Evolutionary conservation across 2,888 invertebrate species (phyloP).

Genomic region (Dromius quadrimaculatus): DNA sequence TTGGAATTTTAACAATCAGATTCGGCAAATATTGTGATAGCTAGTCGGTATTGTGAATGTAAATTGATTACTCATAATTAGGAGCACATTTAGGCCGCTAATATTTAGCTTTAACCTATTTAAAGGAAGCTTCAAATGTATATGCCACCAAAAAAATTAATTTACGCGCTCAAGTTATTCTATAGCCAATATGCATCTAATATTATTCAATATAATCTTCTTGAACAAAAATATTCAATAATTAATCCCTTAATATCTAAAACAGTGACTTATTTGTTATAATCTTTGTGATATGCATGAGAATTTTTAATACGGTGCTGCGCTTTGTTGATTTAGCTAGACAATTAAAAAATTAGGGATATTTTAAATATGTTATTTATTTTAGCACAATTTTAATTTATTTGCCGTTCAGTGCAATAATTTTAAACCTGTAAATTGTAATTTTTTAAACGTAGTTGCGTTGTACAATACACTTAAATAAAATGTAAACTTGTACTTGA

Average conservation of each 20-base stretch:
- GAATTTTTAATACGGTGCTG: constrained; percentile 32
- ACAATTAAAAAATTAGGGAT: constrained; percentile 6
- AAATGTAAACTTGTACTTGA: constrained; percentile 41
- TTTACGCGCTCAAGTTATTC: constrained; percentile 48
- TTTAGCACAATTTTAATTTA: constrained; percentile 44
- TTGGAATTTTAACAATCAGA: constrained; percentile 43
- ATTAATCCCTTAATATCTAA: constrained; percentile 24
- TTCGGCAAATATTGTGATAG: constrained; percentile 48
- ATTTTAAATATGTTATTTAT: background rate
- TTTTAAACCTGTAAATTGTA: constrained; percentile 40
- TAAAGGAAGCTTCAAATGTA: constrained; percentile 38
- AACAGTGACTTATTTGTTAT: constrained; percentile 19
- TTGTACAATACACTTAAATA: constrained; percentile 44
- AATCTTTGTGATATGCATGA: constrained; percentile 39
- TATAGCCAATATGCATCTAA: constrained; percentile 17
- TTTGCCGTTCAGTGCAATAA: constrained; percentile 35
- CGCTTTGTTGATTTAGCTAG: constrained; percentile 18
- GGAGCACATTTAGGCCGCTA: constrained; percentile 28
- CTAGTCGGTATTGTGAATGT: constrained; percentile 49
- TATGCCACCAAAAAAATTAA: constrained; percentile 30
- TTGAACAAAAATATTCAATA: constrained; percentile 40
- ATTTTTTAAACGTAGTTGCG: constrained; percentile 32
- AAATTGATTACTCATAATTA: constrained; percentile 39
- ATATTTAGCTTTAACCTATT: constrained; percentile 43
- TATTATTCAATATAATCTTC: constrained; percentile 37